Conservation (phyloP, 2,888 invertebrate genomes). For the Agriopis aurantiaria region DNA sequence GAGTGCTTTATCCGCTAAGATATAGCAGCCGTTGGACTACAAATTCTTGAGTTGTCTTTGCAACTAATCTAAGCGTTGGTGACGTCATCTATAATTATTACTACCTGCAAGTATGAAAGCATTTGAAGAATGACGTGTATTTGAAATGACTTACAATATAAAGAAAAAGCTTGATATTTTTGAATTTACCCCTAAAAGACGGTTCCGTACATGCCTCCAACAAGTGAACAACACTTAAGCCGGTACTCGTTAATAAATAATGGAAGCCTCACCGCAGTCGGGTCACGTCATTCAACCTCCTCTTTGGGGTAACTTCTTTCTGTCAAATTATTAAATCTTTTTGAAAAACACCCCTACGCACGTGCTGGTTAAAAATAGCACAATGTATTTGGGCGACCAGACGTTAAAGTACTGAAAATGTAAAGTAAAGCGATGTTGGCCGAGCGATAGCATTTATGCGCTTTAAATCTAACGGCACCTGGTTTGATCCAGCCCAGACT, state of each 20-base stretch:
- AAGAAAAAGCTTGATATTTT: not conserved
- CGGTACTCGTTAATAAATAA: constrained; percentile 48
- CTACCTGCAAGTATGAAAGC: too few species aligned
- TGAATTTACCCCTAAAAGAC: not conserved
- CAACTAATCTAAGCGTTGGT: too few species aligned
- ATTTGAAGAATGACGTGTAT: too few species aligned
- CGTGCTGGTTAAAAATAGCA: constrained; percentile 22
- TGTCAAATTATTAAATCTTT: constrained; percentile 67
- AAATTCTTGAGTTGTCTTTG: too few species aligned
- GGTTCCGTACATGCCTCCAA: constrained; percentile 1
- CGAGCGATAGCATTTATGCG: not conserved
- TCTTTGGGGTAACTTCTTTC: constrained; percentile 52
- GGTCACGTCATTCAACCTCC: constrained; percentile 54
- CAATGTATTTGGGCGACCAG: constrained; percentile 4
- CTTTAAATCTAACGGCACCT: too few species aligned
- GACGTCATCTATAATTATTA: too few species aligned
- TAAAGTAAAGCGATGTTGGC: not conserved
- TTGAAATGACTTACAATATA: too few species aligned
- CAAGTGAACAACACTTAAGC: constrained; percentile 17
- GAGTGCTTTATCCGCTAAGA: too few species aligned
- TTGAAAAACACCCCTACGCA: constrained; percentile 59
- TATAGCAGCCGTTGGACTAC: too few species aligned
- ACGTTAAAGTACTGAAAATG: not conserved
- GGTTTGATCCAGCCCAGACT: too few species aligned
- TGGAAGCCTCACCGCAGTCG: constrained; percentile 48